These are phyloP conservation scores for Drosophila subobscura DNA, from an alignment of 1,140 invertebrate species.

Conservation along the genomic window DNA sequence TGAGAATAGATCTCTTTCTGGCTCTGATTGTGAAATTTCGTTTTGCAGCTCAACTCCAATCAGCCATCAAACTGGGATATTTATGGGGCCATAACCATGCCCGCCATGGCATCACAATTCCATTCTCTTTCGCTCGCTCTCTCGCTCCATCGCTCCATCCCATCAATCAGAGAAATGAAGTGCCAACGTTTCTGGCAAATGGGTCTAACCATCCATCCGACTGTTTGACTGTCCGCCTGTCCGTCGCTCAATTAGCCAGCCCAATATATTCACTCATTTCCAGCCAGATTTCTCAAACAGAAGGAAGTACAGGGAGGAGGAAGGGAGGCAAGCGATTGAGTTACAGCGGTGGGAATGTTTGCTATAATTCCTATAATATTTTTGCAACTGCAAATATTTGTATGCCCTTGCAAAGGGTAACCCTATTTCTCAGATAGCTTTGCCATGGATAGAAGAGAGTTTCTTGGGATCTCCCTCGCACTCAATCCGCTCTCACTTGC, in stretches of 20 bases:
- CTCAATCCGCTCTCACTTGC: no score
- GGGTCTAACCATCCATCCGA: slow-evolving; percentile 12
- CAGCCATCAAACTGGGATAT: no score
- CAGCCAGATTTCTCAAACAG: no score
- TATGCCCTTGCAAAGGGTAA: no score
- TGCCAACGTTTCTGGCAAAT: slow-evolving; percentile 26
- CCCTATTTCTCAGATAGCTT: no score
- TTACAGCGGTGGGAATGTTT: not conserved
- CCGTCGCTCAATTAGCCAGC: not conserved
- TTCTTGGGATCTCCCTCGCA: no score
- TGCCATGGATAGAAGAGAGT: no score
- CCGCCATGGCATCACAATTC: no score
- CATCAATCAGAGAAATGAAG: slow-evolving; percentile 22
- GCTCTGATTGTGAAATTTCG: not conserved
- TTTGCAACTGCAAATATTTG: slow-evolving; percentile 3
- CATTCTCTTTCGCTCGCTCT: not conserved
- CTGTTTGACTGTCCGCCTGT: not conserved
- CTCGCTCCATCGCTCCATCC: not conserved
- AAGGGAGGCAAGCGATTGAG: not conserved
- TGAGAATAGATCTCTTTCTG: not conserved
- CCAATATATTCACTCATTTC: not conserved
- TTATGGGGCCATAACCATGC: slow-evolving; percentile 3
- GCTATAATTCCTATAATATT: slow-evolving; percentile 9
- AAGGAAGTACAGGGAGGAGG: no score
- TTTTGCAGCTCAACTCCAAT: not conserved